Evolutionary conservation across 2,888 invertebrate genomes (phyloP), one percentile per base, ranked within the genome.

Genomic region (Eretmocerus hayati): DNA sequence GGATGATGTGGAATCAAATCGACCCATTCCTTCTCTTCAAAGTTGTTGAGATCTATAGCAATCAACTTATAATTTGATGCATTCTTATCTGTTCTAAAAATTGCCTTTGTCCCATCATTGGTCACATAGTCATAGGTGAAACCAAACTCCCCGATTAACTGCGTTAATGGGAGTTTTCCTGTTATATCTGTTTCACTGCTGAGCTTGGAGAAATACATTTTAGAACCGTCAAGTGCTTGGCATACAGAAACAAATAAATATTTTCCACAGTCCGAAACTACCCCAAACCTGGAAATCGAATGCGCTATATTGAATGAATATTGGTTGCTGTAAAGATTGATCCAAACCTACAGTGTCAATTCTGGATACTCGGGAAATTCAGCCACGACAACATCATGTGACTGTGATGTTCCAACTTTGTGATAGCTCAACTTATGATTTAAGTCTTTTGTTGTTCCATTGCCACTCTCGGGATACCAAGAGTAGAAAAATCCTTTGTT

Each of bases 341-440:
- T n/a, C 8, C 8, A 13, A 33, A 75, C 81, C 78, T 70, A 92
- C 91, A 91, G 87, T 75, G 90, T 83, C 85, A 91, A 90, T n/a
- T 84, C 75, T 2, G 95, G 94, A 65, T 95, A 84, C 38, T 94
- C 87, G 0, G 87, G 87, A 74, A 93, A 93, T 69, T 95, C 91
- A 0, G 87, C 88, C 11, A 86, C 87, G 41, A 94, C 72, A 36
- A 93, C 77, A 75, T 97, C 97, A 43, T 91, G 82, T 0, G 80
- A 75, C 69, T 95, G 94, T 11, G 84, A 76, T 30, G 93, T 91
- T 59, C 90, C 88, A 49, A 99, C 71, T 45, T 79, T 75, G 72
- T 99, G 99, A 74, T 91, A 99, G 72, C 84, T 95, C 37, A 99
- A 75, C 69, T 95, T 95, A 73, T 99, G 96, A 73, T 92, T 84